Base-by-base conservation (phyloP, 2,888 invertebrate species). In the Drosophila ochracea region DNA sequence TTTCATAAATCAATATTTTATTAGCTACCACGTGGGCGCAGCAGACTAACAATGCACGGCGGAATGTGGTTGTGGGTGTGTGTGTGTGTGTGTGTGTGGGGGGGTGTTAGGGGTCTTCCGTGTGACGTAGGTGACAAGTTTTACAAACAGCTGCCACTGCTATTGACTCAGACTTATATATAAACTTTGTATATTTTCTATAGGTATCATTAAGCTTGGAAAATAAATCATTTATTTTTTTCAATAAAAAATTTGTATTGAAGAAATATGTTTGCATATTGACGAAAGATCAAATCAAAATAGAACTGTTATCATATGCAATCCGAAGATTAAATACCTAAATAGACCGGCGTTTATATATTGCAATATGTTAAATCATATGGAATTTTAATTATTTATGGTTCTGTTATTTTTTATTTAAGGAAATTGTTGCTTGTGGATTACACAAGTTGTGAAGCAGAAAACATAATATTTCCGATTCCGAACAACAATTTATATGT, bases 1-100 rank as follows among this genome's bases (percentile, higher is more conserved):
- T 86, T 86, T 83, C 81, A 89, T 86, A 90, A 90, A 86, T 86
- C 89, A 86, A 86, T 86, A 90, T 86, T 90, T 86, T 89, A 86
- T 90, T 89, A 90, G 89, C 86, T 89, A 66, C 61, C 71, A 70
- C 80, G 63, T 70, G 81, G 54, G 53, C 53, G 58, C 71, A 57
- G 5, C 6, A 43, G 31, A 43, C 50, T 65, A 60, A 65, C 58
- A 58, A 50, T 33, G 11, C 35, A 30, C 35, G 28, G 33, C 35
- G 16, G 16, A 0, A 19, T 39, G 9, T 16, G 16, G 2, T 13
- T 4, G 5, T 37, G 37, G 13, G 35, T 6, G 30, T n/a, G 35
- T 19, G 7, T 1, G 21, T 1, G 25, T 25, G 25, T 1, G 33
- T 3, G 11, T 9, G 5, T 21, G 11, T 2, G 31, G 37, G 3